These are phyloP conservation scores for Epizoanthus stellaris DNA, from an alignment of 92 coral and sea anemone genomes.

Conservation along the genomic window DNA sequence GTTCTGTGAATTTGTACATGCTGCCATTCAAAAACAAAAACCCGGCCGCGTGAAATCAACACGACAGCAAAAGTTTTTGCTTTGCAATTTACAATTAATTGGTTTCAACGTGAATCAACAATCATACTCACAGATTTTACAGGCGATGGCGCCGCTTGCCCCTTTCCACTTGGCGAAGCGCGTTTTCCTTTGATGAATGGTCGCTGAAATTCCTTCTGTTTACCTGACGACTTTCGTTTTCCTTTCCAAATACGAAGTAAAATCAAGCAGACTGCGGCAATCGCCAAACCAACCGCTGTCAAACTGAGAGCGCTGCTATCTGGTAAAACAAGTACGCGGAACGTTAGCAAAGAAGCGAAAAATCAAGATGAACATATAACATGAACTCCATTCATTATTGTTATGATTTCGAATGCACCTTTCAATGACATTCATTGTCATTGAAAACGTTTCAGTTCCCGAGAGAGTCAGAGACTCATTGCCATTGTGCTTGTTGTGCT, in stretches of 20 bases:
- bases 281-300: neutral
- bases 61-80: neutral
- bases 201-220: slow-evolving; percentile 22
- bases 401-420: slow-evolving; percentile 24
- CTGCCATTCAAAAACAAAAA: neutral
- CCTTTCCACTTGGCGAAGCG: neutral
- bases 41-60: neutral
- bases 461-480: slow-evolving; percentile 2
- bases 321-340: neutral
- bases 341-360: neutral
- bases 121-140: slow-evolving; percentile 21
- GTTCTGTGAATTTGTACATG: no score
- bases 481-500: neutral
- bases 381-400: neutral
- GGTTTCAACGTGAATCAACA: no score
- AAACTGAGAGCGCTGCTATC: neutral
- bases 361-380: neutral
- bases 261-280: neutral
- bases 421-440: neutral
- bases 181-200: slow-evolving; percentile 18
- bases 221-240: slow-evolving; percentile 7
- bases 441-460: neutral
- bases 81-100: neutral
- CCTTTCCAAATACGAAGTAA: slow-evolving; percentile 10
- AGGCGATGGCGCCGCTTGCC: neutral